These are phyloP conservation scores for Torymus auratus DNA, from an alignment of 2,888 invertebrate genomes.

Conservation along the genomic window DNA sequence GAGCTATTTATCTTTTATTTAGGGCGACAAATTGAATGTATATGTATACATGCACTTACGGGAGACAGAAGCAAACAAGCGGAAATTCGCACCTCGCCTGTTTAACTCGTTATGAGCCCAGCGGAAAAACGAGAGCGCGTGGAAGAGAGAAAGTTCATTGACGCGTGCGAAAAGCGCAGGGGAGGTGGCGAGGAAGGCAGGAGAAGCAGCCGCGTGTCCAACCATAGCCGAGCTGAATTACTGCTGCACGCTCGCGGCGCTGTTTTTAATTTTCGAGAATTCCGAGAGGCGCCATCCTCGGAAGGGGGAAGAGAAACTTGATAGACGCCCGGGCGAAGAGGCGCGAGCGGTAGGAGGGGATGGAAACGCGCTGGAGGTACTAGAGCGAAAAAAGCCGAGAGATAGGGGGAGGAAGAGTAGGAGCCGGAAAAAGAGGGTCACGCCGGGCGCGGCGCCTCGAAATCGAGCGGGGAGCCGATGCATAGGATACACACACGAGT, in stretches of 20 bases:
- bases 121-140: too few species aligned
- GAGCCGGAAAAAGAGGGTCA: slow-evolving; percentile 32
- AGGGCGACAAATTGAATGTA: too few species aligned
- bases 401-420: not conserved
- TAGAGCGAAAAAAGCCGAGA: too few species aligned
- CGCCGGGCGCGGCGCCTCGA: not conserved
- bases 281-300: not conserved
- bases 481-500: too few species aligned
- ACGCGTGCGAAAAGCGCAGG: too few species aligned
- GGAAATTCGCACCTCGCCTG: too few species aligned
- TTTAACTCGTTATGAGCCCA: too few species aligned
- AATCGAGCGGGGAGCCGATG: not conserved
- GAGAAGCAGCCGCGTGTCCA: not conserved
- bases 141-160: too few species aligned
- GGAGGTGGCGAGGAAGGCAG: not conserved
- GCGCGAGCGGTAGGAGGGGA: not conserved
- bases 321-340: not conserved
- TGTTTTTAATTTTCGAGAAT: slow-evolving; percentile 37
- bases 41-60: too few species aligned
- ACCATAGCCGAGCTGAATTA: not conserved
- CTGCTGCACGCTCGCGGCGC: slow-evolving; percentile 13
- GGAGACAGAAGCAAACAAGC: too few species aligned
- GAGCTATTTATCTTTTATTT: too few species aligned
- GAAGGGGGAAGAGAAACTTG: not conserved
- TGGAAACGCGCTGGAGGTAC: not conserved